Evolutionary conservation across 1,140 invertebrate species (phyloP).

Genomic region (Eulimnadia texana): DNA sequence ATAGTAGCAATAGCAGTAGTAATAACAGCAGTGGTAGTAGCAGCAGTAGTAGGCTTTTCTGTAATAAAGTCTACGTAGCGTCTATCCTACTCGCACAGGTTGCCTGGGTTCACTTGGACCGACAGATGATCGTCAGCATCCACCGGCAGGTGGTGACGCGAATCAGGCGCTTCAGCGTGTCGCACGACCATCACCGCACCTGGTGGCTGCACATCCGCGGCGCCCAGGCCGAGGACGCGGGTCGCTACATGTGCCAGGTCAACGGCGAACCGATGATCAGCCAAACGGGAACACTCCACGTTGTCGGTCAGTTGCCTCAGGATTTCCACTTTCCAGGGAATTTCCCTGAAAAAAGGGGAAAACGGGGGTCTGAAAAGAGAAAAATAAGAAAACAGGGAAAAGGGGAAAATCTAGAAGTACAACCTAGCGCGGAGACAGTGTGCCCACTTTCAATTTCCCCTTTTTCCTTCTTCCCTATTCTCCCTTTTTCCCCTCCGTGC

Average conservation of each 20-base stretch:
- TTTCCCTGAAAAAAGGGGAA: too few relatives aligned
- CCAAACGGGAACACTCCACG: conserved; percentile 82
- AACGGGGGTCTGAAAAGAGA: too few relatives aligned
- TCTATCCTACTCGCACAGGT: conserved; percentile 41
- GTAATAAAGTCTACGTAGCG: background rate
- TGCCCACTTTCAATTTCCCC: too few relatives aligned
- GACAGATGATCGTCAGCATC: conserved; percentile 85
- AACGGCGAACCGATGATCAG: conserved; percentile 92
- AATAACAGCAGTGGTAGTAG: too few relatives aligned
- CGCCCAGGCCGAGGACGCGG: conserved; percentile 74
- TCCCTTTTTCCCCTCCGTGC: too few relatives aligned
- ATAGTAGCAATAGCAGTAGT: too few relatives aligned
- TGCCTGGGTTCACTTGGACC: conserved; percentile 83
- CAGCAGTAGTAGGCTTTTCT: too few relatives aligned
- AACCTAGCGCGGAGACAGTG: too few relatives aligned
- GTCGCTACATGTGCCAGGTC: conserved; percentile 76
- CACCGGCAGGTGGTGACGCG: conserved; percentile 77
- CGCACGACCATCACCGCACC: conserved; percentile 78
- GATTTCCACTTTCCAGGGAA: too few relatives aligned
- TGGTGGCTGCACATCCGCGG: conserved; percentile 76
- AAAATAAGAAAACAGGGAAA: too few relatives aligned
- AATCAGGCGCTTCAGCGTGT: conserved; percentile 70
- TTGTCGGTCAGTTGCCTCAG: conserved; percentile 61
- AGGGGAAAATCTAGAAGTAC: too few relatives aligned
- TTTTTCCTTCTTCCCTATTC: too few relatives aligned